These are phyloP conservation scores for Macropodus opercularis DNA, from an alignment of 2,797 vertebrate species.

Conservation along the genomic window DNA sequence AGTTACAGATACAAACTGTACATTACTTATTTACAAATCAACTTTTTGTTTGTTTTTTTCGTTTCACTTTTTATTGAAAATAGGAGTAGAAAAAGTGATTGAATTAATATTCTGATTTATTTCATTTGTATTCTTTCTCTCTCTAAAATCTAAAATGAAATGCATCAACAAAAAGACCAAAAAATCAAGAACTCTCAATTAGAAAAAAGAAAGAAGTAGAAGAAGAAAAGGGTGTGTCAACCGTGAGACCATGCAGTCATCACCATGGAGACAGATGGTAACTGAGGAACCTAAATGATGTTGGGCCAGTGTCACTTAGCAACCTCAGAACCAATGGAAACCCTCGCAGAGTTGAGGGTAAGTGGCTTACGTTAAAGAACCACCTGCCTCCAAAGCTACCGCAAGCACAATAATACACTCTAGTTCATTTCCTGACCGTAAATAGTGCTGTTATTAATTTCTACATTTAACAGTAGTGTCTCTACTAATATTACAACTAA, in stretches of 20 bases:
- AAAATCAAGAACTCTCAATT: constrained; percentile 56
- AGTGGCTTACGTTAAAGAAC: constrained; percentile 69
- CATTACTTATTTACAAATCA: constrained; percentile 94
- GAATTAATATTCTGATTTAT: constrained; percentile 84
- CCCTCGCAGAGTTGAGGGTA: constrained; percentile 54
- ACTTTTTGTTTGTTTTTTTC: constrained; percentile 82
- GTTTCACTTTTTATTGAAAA: constrained; percentile 85
- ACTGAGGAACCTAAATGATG: constrained; percentile 63
- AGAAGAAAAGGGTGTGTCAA: constrained; percentile 61
- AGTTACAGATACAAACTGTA: constrained; percentile 97
- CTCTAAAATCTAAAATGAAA: constrained; percentile 84
- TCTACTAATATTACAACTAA: constrained; percentile 72
- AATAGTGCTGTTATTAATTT: constrained; percentile 77
- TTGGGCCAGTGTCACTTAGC: constrained; percentile 69
- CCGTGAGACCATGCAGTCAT: constrained; percentile 70
- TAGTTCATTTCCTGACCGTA: constrained; percentile 69
- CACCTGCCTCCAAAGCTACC: constrained; percentile 74
- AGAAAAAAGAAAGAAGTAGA: constrained; percentile 60
- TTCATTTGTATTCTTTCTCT: constrained; percentile 82
- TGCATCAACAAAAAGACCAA: constrained; percentile 65
- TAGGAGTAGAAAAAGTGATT: constrained; percentile 89
- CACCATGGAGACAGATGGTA: constrained; percentile 67
- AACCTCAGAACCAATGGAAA: constrained; percentile 71
- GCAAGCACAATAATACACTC: constrained; percentile 72
- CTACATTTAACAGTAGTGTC: constrained; percentile 77